Percentiles rank a stretch among this genome's conserved stretches.
Evolutionary conservation across 2,888 invertebrate genomes (phyloP).

Genomic region (Cephus pulcher): DNA sequence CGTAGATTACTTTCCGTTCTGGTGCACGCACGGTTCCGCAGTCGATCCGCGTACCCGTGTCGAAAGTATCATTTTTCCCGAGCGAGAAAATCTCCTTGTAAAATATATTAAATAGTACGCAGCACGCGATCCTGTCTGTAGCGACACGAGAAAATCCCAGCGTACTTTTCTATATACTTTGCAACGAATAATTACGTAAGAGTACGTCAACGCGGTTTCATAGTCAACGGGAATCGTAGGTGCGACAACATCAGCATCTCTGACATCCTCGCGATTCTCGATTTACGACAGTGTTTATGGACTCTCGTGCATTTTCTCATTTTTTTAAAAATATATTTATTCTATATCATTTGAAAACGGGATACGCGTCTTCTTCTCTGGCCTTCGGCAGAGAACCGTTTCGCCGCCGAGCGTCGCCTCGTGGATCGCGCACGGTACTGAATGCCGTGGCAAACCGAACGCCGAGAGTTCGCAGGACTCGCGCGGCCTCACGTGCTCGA

Average conservation of each 20-base stretch:
- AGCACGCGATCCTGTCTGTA: not conserved
- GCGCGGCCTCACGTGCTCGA: slow-evolving; percentile 63
- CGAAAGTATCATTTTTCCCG: not conserved
- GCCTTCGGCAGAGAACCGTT: not conserved
- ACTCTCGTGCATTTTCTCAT: not conserved
- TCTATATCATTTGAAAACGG: not conserved
- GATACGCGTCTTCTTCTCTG: not conserved
- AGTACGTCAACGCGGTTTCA: not conserved
- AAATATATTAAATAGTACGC: not conserved
- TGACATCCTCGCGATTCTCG: slow-evolving; percentile 4
- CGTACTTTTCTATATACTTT: not conserved
- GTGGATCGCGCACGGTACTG: slow-evolving; percentile 62
- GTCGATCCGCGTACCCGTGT: not conserved
- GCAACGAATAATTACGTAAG: not conserved
- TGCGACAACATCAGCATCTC: not conserved
- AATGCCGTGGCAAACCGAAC: slow-evolving; percentile 20
- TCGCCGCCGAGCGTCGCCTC: slow-evolving; percentile 45
- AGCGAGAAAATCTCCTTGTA: not conserved
- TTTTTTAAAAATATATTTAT: not conserved
- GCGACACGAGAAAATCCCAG: not conserved
- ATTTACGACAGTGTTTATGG: not conserved
- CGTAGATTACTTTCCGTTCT: slow-evolving; percentile 1
- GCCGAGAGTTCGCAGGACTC: not conserved
- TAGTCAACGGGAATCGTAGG: not conserved
- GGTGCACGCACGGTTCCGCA: not conserved